phyloP scores from a whole-genome alignment of 1,140 invertebrate genomes.

The Tetramorium alpestre region DNA sequence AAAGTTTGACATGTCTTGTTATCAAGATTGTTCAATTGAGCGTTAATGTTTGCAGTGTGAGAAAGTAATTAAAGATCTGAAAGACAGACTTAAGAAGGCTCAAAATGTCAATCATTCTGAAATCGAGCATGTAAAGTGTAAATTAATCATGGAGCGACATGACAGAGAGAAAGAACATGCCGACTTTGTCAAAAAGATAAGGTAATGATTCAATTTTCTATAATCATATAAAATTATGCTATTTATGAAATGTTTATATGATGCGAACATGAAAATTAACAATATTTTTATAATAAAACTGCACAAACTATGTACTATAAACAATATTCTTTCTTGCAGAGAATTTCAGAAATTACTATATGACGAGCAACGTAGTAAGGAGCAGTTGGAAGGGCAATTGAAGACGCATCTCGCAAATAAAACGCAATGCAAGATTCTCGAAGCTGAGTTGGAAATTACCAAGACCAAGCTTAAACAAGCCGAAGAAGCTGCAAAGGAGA shows the following conservation, averaged over 20 bases:
- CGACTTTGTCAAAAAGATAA: slow-evolving; percentile 90
- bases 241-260: not conserved
- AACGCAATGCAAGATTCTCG: slow-evolving; percentile 87
- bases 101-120: slow-evolving; percentile 87
- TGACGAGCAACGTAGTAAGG: slow-evolving; percentile 88
- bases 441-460: slow-evolving; percentile 88
- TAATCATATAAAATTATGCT: slow-evolving; percentile 1
- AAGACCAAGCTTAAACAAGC: slow-evolving; percentile 88
- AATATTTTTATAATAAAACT: slow-evolving; percentile 1
- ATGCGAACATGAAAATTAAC: not conserved
- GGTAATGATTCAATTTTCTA: slow-evolving; percentile 70
- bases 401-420: slow-evolving; percentile 85
- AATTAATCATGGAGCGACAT: slow-evolving; percentile 90
- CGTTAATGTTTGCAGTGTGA: slow-evolving; percentile 87
- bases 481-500: slow-evolving; percentile 87
- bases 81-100: slow-evolving; percentile 87
- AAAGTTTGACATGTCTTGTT: not conserved
- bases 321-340: slow-evolving; percentile 73
- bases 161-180: slow-evolving; percentile 92
- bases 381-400: slow-evolving; percentile 87
- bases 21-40: slow-evolving; percentile 1
- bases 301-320: not conserved
- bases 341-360: slow-evolving; percentile 89
- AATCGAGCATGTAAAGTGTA: slow-evolving; percentile 90
- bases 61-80: slow-evolving; percentile 87